A percentile compares a stretch with the other conserved stretches of the same genome.
These are phyloP conservation scores for Cuculus canorus DNA, from an alignment of 2,797 vertebrate species.

Conservation along the genomic window DNA sequence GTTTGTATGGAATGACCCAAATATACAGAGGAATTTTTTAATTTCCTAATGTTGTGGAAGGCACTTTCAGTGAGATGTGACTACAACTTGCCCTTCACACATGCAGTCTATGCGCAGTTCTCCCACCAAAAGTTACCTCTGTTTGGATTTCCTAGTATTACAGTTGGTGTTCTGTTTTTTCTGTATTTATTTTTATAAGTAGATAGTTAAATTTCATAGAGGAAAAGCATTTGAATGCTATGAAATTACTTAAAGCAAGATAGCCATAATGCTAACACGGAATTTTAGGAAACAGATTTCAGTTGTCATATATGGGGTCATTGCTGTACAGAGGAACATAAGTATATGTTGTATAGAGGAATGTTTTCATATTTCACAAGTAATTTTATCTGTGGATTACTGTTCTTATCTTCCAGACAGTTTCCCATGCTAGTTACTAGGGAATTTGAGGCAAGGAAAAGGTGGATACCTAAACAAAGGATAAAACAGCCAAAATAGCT, in stretches of 20 bases:
- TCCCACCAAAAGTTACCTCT: not conserved
- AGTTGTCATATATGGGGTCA: not conserved
- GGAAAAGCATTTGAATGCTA: not conserved
- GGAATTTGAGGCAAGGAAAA: not conserved
- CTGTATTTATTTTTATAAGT: not conserved
- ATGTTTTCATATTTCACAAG: not conserved
- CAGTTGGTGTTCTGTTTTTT: not conserved
- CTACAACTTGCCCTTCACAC: not conserved
- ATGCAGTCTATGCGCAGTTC: not conserved
- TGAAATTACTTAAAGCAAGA: not conserved
- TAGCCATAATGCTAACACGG: not conserved
- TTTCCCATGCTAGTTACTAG: not conserved
- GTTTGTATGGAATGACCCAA: not conserved
- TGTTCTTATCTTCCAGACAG: not conserved
- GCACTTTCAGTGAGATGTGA: not conserved
- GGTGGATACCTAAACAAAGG: not conserved
- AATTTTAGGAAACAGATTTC: not conserved
- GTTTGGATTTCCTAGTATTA: not conserved
- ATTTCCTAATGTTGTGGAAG: not conserved
- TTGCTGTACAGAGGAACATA: not conserved
- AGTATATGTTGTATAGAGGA: not conserved
- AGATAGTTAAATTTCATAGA: not conserved
- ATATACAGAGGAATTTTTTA: not conserved
- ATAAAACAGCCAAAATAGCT: not conserved
- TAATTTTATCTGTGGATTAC: not conserved